Conservation (phyloP, 2,797 vertebrate species). For the Eleutherodactylus coqui region DNA sequence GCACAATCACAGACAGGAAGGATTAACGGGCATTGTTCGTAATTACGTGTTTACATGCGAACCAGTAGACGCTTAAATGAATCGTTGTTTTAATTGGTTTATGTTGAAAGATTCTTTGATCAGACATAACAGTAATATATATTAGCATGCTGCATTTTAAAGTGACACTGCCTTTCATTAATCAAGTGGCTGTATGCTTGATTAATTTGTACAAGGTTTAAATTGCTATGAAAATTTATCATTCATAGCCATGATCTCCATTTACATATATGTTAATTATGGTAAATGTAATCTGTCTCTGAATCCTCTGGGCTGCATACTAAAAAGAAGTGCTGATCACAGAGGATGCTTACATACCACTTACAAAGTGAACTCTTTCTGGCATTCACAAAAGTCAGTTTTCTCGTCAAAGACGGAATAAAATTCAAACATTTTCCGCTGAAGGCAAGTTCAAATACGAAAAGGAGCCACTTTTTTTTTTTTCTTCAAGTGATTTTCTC, state of each 20-base stretch:
- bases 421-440: conserved; percentile 74
- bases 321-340: conserved; percentile 82
- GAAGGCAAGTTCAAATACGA: conserved; percentile 73
- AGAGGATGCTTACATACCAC: conserved; percentile 75
- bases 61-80: conserved; percentile 78
- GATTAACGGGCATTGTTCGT: conserved; percentile 57
- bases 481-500: conserved; percentile 72
- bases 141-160: conserved; percentile 87
- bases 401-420: conserved; percentile 70
- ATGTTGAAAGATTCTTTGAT: conserved; percentile 85
- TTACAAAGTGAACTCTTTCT: conserved; percentile 76
- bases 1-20: conserved; percentile 29
- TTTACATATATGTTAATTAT: conserved; percentile 89
- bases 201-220: conserved; percentile 89
- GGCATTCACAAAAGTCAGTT: conserved; percentile 71
- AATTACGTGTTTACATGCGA: conserved; percentile 64
- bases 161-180: conserved; percentile 86
- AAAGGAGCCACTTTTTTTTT: conserved; percentile 66
- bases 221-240: conserved; percentile 89
- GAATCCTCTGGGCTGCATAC: conserved; percentile 85
- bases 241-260: conserved; percentile 87
- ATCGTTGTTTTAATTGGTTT: conserved; percentile 82
- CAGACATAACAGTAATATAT: conserved; percentile 83
- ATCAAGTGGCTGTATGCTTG: conserved; percentile 86
- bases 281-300: conserved; percentile 85